Evolutionary conservation across 2,113 vertebrate species (phyloP).

Genomic region (Scolopax mira): DNA sequence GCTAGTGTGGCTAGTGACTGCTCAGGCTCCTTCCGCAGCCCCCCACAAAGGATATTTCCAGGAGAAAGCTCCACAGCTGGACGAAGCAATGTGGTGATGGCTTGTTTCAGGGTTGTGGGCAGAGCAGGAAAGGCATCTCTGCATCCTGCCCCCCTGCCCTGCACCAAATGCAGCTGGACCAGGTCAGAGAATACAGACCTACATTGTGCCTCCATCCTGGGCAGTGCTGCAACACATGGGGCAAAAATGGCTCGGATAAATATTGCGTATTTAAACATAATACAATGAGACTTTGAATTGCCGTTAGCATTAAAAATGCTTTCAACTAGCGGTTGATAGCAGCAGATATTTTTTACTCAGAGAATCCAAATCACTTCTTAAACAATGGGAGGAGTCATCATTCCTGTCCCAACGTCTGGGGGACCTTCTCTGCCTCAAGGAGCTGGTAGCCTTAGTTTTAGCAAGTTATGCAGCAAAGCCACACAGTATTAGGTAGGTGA

Average conservation of each 20-base stretch:
- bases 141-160: neutral
- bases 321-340: neutral
- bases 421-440: neutral
- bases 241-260: fast-evolving
- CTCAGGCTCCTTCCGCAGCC: fast-evolving
- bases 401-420: neutral
- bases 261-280: neutral
- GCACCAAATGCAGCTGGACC: neutral
- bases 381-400: neutral
- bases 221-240: fast-evolving
- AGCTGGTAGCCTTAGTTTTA: neutral
- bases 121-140: neutral
- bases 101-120: neutral
- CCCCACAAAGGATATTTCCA: neutral
- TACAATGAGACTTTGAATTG: neutral
- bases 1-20: too few relatives aligned
- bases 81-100: neutral
- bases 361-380: neutral
- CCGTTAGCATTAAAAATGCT: neutral
- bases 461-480: neutral
- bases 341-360: neutral
- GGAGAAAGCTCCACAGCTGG: neutral
- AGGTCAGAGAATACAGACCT: neutral
- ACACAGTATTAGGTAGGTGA: neutral
- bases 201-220: fast-evolving